phyloP scores from a whole-genome alignment of 2,888 invertebrate genomes.

The Aradus depressus region DNA sequence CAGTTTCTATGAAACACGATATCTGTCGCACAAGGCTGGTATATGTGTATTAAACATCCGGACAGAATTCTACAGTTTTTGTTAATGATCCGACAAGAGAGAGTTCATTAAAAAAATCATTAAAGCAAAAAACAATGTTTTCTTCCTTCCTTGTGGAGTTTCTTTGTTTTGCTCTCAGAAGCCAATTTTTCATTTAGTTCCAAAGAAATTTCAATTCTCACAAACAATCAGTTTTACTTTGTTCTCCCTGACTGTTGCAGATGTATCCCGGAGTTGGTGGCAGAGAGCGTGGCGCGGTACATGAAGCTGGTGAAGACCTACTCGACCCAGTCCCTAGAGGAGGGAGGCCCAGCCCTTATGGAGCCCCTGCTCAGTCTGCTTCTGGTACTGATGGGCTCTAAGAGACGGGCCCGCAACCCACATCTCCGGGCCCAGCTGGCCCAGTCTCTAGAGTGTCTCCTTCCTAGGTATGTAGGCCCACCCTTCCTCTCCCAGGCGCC shows the following conservation, averaged over 20 bases:
- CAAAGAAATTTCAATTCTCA: too few relatives aligned
- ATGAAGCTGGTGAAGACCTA: conserved; percentile 51
- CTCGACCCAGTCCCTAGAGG: conserved; percentile 53
- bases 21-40: too few relatives aligned
- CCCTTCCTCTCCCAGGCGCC: conserved; percentile 48
- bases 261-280: conserved; percentile 79
- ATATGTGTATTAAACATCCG: too few relatives aligned
- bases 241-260: conserved; percentile 38
- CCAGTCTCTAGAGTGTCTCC: conserved; percentile 73
- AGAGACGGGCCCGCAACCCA: conserved; percentile 68
- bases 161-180: too few relatives aligned
- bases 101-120: too few relatives aligned
- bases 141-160: too few relatives aligned
- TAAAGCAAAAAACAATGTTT: too few relatives aligned
- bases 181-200: too few relatives aligned
- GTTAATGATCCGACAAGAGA: too few relatives aligned
- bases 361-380: conserved; percentile 65
- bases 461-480: too few relatives aligned
- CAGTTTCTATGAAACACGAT: too few relatives aligned
- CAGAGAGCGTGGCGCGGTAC: conserved; percentile 77
- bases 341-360: conserved; percentile 50
- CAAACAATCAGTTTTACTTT: conserved; percentile 25
- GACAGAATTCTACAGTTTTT: too few relatives aligned
- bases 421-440: conserved; percentile 84
- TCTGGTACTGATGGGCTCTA: conserved; percentile 76